These are phyloP conservation scores for Liparis tanakae DNA, from an alignment of 2,797 vertebrate species.

Conservation along the genomic window DNA sequence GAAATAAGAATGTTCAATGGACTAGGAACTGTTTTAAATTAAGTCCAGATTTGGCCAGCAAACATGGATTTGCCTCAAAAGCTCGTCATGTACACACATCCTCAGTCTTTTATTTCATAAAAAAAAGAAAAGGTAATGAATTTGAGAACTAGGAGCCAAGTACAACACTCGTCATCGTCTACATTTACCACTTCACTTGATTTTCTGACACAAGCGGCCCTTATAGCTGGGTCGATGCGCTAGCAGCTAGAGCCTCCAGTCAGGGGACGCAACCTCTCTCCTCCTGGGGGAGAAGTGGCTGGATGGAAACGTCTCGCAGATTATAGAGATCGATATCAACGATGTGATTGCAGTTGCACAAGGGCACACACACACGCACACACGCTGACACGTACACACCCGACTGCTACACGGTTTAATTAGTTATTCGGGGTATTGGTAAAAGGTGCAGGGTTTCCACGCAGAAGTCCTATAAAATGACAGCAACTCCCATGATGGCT, in stretches of 20 bases:
- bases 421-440: slow-evolving; percentile 44
- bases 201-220: slow-evolving; percentile 13
- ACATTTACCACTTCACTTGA: slow-evolving; percentile 21
- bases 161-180: neutral
- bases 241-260: slow-evolving; percentile 8
- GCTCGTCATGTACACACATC: neutral
- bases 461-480: slow-evolving; percentile 29
- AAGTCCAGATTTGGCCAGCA: neutral
- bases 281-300: slow-evolving; percentile 13
- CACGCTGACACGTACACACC: slow-evolving; percentile 10
- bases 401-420: slow-evolving; percentile 10
- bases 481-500: slow-evolving; percentile 34
- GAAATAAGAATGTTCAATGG: too few relatives aligned
- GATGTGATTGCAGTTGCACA: neutral
- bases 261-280: slow-evolving; percentile 19
- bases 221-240: slow-evolving; percentile 28
- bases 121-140: neutral
- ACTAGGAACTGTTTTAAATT: neutral
- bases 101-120: too few relatives aligned
- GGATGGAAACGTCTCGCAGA: slow-evolving; percentile 17
- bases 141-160: neutral
- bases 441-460: neutral
- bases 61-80: neutral
- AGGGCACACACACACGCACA: slow-evolving; percentile 2
- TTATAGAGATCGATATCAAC: slow-evolving; percentile 36